phyloP scores from a whole-genome alignment of 1,140 invertebrate species.

The Theocolax elegans region DNA sequence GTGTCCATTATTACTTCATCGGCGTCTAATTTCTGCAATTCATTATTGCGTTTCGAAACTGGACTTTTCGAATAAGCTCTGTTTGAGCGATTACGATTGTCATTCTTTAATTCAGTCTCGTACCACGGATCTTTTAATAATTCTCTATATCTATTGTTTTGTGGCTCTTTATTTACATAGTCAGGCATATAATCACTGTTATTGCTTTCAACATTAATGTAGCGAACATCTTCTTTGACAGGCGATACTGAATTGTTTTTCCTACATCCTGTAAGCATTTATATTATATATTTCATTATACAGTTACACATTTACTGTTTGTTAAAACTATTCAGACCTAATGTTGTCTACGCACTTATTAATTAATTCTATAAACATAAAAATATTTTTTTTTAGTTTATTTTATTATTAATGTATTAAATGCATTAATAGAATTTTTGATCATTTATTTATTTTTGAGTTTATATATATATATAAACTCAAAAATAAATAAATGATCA shows the following conservation, averaged over 20 bases:
- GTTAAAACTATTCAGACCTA: too few species aligned
- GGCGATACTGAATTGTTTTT: slow-evolving; percentile 6
- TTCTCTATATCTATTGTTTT: slow-evolving; percentile 65
- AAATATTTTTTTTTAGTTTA: too few species aligned
- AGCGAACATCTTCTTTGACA: slow-evolving; percentile 2
- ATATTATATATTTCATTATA: too few species aligned
- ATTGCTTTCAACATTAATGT: slow-evolving; percentile 67
- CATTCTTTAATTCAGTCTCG: slow-evolving; percentile 11
- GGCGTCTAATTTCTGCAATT: slow-evolving; percentile 15
- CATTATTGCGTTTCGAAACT: slow-evolving; percentile 18
- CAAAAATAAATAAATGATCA: too few species aligned
- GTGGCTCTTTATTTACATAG: slow-evolving; percentile 80
- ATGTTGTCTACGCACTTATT: too few species aligned
- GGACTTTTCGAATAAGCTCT: background rate
- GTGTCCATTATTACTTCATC: slow-evolving; percentile 62
- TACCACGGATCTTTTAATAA: slow-evolving; percentile 50
- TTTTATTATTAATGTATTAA: too few species aligned
- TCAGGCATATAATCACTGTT: slow-evolving; percentile 75
- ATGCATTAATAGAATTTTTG: too few species aligned
- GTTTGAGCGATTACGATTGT: slow-evolving; percentile 29
- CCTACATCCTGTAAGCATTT: slow-evolving; percentile 9
- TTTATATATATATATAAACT: too few species aligned
- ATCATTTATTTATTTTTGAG: too few species aligned
- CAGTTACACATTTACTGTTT: too few species aligned
- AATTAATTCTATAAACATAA: too few species aligned